Evolutionary conservation across 2,888 invertebrate genomes (phyloP).

Genomic region (Xestia c-nigrum): DNA sequence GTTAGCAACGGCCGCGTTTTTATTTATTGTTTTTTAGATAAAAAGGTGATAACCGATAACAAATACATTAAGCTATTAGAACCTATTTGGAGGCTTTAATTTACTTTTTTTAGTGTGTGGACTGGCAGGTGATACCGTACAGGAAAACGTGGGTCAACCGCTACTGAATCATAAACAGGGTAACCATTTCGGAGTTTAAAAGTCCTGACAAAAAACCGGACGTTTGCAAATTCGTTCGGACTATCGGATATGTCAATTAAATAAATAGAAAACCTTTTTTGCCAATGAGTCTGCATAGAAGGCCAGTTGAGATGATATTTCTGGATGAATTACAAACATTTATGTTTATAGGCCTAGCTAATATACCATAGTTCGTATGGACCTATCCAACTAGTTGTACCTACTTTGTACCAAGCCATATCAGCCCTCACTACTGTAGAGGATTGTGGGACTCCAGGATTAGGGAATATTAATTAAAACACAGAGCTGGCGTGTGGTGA

Average conservation of each 20-base stretch:
- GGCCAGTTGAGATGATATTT: no score
- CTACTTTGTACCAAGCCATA: not conserved
- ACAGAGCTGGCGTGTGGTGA: no score
- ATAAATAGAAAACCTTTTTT: not conserved
- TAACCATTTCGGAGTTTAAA: not conserved
- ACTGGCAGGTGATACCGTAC: slow-evolving; percentile 29
- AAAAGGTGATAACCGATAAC: slow-evolving; percentile 63
- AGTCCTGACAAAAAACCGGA: not conserved
- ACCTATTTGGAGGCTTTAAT: slow-evolving; percentile 32
- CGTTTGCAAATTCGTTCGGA: not conserved
- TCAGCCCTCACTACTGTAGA: not conserved
- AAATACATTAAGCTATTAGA: slow-evolving; percentile 60
- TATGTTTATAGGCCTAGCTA: no score
- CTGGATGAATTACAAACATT: no score
- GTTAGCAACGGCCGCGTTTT: slow-evolving; percentile 52
- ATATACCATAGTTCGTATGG: no score
- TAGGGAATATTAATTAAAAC: no score
- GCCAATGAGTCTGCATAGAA: not conserved
- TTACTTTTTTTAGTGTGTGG: slow-evolving; percentile 32
- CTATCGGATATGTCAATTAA: no score
- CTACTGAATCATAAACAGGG: not conserved
- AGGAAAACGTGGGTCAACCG: not conserved
- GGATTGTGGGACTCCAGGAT: no score
- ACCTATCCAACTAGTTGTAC: not conserved
- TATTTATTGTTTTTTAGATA: slow-evolving; percentile 64